These are phyloP conservation scores for Heliocidaris erythrogramma DNA, from an alignment of 35 echinoderm and acorn worm genomes.

Conservation along the genomic window DNA sequence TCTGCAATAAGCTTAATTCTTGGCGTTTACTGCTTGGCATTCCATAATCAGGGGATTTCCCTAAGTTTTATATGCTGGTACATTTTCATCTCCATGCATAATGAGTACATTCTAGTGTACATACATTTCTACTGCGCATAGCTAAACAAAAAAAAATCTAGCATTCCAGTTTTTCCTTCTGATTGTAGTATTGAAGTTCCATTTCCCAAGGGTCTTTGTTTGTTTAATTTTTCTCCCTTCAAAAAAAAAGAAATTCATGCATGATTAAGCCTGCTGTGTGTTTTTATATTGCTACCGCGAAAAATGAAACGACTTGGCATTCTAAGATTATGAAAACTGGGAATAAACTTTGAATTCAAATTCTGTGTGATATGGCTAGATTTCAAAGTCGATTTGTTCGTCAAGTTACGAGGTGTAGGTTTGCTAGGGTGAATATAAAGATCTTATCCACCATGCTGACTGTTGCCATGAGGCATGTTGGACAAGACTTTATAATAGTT, in stretches of 20 bases:
- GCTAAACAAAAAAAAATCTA: background rate
- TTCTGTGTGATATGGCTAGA: background rate
- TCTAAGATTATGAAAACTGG: background rate
- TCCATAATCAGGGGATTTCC: background rate
- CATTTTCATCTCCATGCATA: background rate
- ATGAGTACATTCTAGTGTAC: slow-evolving; percentile 35
- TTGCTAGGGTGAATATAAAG: background rate
- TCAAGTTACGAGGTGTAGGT: background rate
- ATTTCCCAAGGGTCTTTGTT: background rate
- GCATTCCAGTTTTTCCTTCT: slow-evolving; percentile 14
- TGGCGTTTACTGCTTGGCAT: background rate
- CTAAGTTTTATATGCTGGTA: background rate
- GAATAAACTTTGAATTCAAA: background rate
- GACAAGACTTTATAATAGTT: slow-evolving; percentile 1
- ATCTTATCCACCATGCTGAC: background rate
- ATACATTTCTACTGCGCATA: slow-evolving; percentile 23
- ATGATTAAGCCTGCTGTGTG: background rate
- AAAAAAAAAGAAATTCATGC: background rate
- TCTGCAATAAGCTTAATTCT: background rate
- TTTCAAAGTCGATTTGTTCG: background rate
- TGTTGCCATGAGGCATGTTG: background rate
- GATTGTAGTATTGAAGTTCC: background rate
- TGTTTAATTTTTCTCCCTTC: background rate
- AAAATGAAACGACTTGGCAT: background rate
- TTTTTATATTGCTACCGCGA: background rate